phyloP scores from a whole-genome alignment of 2,888 invertebrate species.

The Tetheella fluctuosa region DNA sequence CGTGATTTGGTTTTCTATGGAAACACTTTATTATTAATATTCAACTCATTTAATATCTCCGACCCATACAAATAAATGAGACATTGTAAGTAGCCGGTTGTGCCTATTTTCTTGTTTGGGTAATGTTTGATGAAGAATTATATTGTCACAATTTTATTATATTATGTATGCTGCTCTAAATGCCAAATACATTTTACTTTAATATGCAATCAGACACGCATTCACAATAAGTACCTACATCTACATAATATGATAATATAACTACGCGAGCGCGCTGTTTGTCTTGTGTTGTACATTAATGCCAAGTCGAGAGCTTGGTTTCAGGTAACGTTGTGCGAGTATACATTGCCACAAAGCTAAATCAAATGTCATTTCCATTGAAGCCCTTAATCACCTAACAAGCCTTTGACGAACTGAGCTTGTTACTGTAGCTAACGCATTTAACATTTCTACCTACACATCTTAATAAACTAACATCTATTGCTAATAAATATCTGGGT shows the following conservation, averaged over 20 bases:
- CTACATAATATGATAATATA: no score
- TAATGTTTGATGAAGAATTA: no score
- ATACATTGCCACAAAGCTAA: conserved; percentile 55
- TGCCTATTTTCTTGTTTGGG: no score
- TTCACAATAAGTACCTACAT: not conserved
- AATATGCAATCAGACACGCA: not conserved
- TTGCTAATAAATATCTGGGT: no score
- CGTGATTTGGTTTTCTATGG: not conserved
- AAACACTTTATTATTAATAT: no score
- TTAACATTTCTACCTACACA: conserved; percentile 14
- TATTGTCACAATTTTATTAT: not conserved
- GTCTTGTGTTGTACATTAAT: conserved; percentile 5
- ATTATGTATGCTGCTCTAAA: not conserved
- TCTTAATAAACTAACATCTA: conserved; percentile 13
- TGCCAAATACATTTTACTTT: no score
- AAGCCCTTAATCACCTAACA: conserved; percentile 64
- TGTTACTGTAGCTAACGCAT: conserved; percentile 38
- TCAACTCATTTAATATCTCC: no score
- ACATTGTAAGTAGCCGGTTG: no score
- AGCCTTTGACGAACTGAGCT: conserved; percentile 65
- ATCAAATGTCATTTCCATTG: conserved; percentile 69
- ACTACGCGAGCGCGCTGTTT: not conserved
- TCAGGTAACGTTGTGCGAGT: conserved; percentile 17
- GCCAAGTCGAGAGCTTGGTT: conserved; percentile 11
- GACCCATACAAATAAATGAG: no score